phyloP scores from a whole-genome alignment of 1,140 invertebrate genomes.

The Semibalanus balanoides region DNA sequence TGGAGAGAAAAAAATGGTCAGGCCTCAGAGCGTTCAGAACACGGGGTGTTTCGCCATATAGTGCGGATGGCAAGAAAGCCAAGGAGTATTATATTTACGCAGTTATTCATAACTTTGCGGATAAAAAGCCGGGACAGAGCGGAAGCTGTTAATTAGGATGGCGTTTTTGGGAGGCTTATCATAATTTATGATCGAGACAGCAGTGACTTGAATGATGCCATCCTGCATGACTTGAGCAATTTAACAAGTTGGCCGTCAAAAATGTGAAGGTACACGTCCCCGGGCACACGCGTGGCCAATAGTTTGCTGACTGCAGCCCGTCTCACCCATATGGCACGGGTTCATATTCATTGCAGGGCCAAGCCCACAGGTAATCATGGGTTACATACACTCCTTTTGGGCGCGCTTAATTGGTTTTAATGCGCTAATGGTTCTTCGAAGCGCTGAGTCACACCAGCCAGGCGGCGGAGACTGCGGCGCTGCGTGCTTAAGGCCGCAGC shows the following conservation, averaged over 20 bases:
- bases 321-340: not conserved
- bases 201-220: not conserved
- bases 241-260: not conserved
- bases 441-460: not conserved
- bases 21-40: not conserved
- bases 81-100: not conserved
- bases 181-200: not conserved
- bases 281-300: no score
- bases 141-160: not conserved
- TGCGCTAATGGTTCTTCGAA: not conserved
- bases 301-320: no score
- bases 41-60: not conserved
- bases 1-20: not conserved
- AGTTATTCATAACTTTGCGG: not conserved
- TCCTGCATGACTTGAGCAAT: not conserved
- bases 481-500: no score
- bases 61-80: not conserved
- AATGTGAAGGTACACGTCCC: no score
- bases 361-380: not conserved
- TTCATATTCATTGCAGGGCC: not conserved
- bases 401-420: not conserved
- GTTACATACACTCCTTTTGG: not conserved
- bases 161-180: not conserved
- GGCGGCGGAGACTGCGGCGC: not conserved
- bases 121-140: not conserved